These are phyloP conservation scores for Pseudomugil gertrudae DNA, from an alignment of 2,797 vertebrate genomes.

Conservation along the genomic window DNA sequence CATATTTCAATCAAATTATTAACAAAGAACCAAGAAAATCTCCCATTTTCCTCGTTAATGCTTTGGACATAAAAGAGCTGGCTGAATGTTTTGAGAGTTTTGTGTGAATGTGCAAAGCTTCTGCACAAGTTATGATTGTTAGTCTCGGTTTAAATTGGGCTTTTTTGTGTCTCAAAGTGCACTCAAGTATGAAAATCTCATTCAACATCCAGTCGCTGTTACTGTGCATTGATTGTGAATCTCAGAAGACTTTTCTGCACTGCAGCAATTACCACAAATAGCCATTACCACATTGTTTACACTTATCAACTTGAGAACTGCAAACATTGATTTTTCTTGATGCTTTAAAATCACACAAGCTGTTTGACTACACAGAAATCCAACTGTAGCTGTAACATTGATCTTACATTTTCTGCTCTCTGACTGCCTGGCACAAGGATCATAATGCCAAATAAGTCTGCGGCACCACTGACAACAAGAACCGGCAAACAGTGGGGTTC, in stretches of 20 bases:
- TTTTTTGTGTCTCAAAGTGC: slow-evolving; percentile 25
- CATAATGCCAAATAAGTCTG: slow-evolving; percentile 32
- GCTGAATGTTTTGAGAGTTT: background rate
- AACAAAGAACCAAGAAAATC: background rate
- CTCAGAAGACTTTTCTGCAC: slow-evolving; percentile 39
- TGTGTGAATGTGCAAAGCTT: background rate
- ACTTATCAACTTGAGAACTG: slow-evolving; percentile 57
- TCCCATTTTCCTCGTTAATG: background rate
- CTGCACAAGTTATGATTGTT: background rate
- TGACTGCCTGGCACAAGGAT: slow-evolving; percentile 33
- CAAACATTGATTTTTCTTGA: slow-evolving; percentile 64
- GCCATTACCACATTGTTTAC: slow-evolving; percentile 60
- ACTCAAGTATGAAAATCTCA: slow-evolving; percentile 30
- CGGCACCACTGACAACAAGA: slow-evolving; percentile 31
- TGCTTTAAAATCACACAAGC: slow-evolving; percentile 36
- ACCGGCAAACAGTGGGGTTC: slow-evolving; percentile 32
- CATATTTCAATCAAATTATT: background rate
- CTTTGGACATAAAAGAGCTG: background rate
- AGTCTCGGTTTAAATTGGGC: slow-evolving; percentile 22
- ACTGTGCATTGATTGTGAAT: slow-evolving; percentile 49
- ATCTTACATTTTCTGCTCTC: slow-evolving; percentile 49
- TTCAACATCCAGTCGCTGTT: slow-evolving; percentile 24
- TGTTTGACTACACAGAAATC: slow-evolving; percentile 54
- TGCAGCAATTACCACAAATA: slow-evolving; percentile 61
- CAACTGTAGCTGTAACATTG: slow-evolving; percentile 42